These are phyloP conservation scores for Drosophila tristis DNA, from an alignment of 1,140 invertebrate species.

Conservation along the genomic window DNA sequence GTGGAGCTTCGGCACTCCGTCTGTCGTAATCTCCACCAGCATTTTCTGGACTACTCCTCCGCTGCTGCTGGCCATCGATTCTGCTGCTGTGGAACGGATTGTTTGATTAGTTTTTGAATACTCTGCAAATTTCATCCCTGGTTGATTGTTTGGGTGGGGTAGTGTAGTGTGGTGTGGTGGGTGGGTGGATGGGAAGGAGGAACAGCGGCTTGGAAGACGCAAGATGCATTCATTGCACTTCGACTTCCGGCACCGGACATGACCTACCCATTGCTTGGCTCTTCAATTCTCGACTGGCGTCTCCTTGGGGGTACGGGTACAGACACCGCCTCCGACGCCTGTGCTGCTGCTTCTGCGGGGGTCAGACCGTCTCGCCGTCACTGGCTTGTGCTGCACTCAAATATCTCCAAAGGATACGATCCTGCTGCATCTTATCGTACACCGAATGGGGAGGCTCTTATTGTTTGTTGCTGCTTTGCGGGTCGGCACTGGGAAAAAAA, in stretches of 20 bases:
- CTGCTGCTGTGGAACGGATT: constrained; percentile 23
- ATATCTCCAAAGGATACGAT: constrained; percentile 10
- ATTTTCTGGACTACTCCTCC: constrained; percentile 51
- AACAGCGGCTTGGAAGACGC: constrained; percentile 40
- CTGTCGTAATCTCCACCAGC: constrained; percentile 77
- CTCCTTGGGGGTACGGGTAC: too few species aligned
- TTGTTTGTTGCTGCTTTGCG: constrained; percentile 48
- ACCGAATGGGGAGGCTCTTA: constrained; percentile 42
- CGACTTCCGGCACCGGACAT: constrained; percentile 7
- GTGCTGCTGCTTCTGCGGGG: too few species aligned
- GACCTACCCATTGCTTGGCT: too few species aligned
- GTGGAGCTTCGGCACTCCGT: constrained; percentile 75
- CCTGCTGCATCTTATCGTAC: constrained; percentile 52
- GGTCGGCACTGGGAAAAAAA: constrained; percentile 53
- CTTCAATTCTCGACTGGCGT: too few species aligned
- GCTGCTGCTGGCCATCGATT: constrained; percentile 45
- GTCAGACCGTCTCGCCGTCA: neutral
- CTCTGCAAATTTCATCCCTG: constrained; percentile 45
- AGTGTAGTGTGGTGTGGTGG: neutral
- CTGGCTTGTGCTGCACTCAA: neutral
- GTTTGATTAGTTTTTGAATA: constrained; percentile 7
- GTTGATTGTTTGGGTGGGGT: constrained; percentile 2
- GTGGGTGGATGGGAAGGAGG: constrained; percentile 30
- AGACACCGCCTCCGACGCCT: too few species aligned
- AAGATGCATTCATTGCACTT: constrained; percentile 23